These are phyloP conservation scores for Enteromius radiatus DNA, from an alignment of 2,797 vertebrate genomes.

Conservation along the genomic window DNA sequence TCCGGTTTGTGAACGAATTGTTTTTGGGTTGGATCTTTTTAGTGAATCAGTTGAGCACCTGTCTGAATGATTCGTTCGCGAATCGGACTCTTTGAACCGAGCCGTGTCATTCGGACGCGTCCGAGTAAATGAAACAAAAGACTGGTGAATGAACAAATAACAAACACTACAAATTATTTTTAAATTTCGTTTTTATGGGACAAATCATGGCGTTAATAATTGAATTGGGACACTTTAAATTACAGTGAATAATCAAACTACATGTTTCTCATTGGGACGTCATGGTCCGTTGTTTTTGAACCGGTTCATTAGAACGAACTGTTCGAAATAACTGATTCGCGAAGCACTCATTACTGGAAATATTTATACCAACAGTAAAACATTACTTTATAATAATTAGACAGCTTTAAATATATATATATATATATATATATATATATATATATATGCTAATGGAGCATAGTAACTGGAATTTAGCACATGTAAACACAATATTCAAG, in stretches of 20 bases:
- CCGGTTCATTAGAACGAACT: background rate
- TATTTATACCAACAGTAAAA: background rate
- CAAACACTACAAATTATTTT: background rate
- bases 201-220: background rate
- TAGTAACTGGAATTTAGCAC: background rate
- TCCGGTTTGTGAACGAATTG: constrained; percentile 7
- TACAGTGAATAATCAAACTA: background rate
- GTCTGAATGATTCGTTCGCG: background rate
- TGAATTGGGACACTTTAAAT: background rate
- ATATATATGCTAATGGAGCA: background rate
- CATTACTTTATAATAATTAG: background rate
- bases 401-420: too few species aligned
- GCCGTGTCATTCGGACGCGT: background rate
- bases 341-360: background rate
- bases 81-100: background rate
- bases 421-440: too few species aligned
- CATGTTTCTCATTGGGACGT: background rate
- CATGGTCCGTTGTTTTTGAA: background rate
- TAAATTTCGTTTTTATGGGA: background rate
- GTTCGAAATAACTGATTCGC: background rate
- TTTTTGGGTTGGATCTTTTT: background rate
- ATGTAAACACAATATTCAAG: background rate
- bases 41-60: background rate
- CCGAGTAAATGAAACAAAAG: background rate
- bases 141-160: background rate